Percentiles rank a stretch among this genome's conserved stretches.
Conservation (phyloP, 1,140 invertebrate genomes). For the Ceratitis capitata region DNA sequence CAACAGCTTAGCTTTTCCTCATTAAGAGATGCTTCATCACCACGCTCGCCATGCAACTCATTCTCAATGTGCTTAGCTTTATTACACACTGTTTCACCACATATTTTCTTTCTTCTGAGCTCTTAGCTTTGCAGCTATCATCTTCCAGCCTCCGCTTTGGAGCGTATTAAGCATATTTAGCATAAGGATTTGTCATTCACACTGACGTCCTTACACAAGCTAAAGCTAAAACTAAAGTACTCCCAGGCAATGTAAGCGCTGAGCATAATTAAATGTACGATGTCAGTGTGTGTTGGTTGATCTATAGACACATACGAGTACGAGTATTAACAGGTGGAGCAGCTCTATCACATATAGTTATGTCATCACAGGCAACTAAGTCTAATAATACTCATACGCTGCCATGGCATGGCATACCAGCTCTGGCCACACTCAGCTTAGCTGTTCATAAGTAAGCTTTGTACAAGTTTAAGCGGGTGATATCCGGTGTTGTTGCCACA, state of each 20-base stretch:
- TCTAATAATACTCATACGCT: neutral
- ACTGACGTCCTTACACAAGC: conserved; percentile 21
- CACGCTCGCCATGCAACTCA: neutral
- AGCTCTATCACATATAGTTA: neutral
- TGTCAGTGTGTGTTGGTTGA: neutral
- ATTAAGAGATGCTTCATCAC: neutral
- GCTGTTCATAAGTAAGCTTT: neutral
- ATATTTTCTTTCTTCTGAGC: no score
- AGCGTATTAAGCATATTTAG: conserved; percentile 62
- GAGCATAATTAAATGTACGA: conserved; percentile 15
- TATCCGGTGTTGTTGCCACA: neutral
- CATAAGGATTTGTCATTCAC: conserved; percentile 63
- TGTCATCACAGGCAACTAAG: neutral
- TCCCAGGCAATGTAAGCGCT: neutral
- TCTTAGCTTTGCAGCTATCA: neutral
- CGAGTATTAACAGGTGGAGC: neutral
- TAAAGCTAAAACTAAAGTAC: neutral
- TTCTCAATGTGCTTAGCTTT: neutral
- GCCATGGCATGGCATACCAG: neutral
- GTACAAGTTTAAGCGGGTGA: conserved; percentile 14
- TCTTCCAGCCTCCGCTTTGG: neutral
- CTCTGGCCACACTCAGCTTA: neutral
- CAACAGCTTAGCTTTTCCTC: neutral
- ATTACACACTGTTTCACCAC: neutral
- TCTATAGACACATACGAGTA: neutral